Base-by-base conservation (phyloP, 2,888 invertebrate species). In the Scaptomyza caliginosa region DNA sequence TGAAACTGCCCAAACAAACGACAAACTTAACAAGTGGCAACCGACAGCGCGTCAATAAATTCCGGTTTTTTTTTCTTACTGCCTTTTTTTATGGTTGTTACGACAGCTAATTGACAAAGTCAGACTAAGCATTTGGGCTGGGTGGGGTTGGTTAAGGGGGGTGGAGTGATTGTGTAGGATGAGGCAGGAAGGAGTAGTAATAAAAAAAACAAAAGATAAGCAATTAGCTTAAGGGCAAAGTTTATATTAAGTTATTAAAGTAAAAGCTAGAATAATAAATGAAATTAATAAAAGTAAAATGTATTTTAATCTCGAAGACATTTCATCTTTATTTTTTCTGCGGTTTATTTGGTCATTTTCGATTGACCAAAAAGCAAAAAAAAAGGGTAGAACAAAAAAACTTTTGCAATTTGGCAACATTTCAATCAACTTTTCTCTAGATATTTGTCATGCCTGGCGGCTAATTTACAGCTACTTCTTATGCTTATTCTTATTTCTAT, bases 1-100 rank as follows among this genome's bases (percentile, higher is more conserved):
- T 69, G 40, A 58, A 85, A 80, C 79, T 81, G 79, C 59, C 78
- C 75, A 57, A 55, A 39, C 51, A 51, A 57, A n/a, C 48, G 51
- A 39, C 66, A 54, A 72, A 51, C 62, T 40, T 59, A 74, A 74
- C 81, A 82, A 82, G 82, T 78, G 77, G 67, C 84, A 70, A 57
- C 56, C 82, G 66, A 84, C 82, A 67, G 78, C 66, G 82, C 78
- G 66, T 79, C 79, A 81, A 79, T 79, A 78, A 77, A 38, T 43
- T 34, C 4, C 4, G 3, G 8, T 16, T 48, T 57, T 46, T 54
- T 56, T 28, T 42, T 28, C 28, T 30, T 23, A 30, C 23, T 36
- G 28, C 26, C 13, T 19, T 71, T 66, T 66, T 75, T 52, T 72
- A 56, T 67, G 60, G 34, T 13, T 51, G 67, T 62, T 74, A 38